Evolutionary conservation across 1,140 invertebrate species (phyloP), one percentile per base, ranked within the genome.

Genomic region (Anthonomus grandis): DNA sequence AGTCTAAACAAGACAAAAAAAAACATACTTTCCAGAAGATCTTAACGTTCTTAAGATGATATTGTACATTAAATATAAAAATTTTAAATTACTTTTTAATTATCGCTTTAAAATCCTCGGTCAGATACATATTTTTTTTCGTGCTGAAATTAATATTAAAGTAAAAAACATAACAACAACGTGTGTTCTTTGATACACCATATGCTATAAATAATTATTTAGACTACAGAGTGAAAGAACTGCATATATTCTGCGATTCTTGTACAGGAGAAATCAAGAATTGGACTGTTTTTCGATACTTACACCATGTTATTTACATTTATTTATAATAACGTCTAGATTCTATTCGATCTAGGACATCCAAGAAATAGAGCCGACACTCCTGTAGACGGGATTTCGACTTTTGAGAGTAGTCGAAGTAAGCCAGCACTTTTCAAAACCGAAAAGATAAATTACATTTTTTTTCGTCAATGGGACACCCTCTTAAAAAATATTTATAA

Each of bases 161-260:
- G 46, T 45, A 54, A 41, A 47, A 45, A 22, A 41, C 46, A 18
- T 37, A 53, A 21, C 19, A 19, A 8, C 8, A 5, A 31, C n/a
- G n/a, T 31, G 27, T 31, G 27, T 31, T 31, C 27, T 18, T 18
- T 41, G 17, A 34, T 31, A 44, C 41, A 25, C 22, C 31, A 23
- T 17, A 45, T 10, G 42, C 22, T 45, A 13, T 12, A n/a, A n/a
- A 19, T 13, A 52, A 42, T 5, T 52, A 10, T 18, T 52, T 21
- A 41, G 24, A 19, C 12, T 17, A 19, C 13, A 36, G 22, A 27
- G 25, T 24, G 17, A 25, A n/a, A 23, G n/a, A n/a, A n/a, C n/a
- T n/a, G n/a, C n/a, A n/a, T n/a, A n/a, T n/a, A n/a, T n/a, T n/a
- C n/a, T n/a, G 19, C 19, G 25, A 9, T 15, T 13, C 15, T 12